These are phyloP conservation scores for Ceratoteleas bidentatus DNA, from an alignment of 1,140 invertebrate genomes.

Conservation along the genomic window DNA sequence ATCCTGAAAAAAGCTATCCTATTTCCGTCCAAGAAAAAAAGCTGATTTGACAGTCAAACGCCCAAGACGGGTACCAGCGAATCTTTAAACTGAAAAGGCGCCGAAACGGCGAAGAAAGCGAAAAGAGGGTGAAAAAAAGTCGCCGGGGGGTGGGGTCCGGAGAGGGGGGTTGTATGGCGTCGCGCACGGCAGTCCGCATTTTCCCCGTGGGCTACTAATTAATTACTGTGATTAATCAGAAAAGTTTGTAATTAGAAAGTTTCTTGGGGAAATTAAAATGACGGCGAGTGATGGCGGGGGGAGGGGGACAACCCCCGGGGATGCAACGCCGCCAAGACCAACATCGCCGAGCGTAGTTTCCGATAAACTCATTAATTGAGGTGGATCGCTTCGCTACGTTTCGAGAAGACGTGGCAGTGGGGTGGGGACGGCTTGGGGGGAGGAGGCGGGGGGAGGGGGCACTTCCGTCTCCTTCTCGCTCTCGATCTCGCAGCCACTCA, in stretches of 20 bases:
- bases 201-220: conserved; percentile 78
- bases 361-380: conserved; percentile 82
- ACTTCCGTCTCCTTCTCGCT: not conserved
- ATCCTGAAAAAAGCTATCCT: too few species aligned
- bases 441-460: conserved; percentile 10
- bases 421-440: too few species aligned
- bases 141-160: too few species aligned
- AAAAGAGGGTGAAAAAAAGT: conserved; percentile 27
- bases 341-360: conserved; percentile 71
- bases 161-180: conserved; percentile 54
- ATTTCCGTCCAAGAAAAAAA: too few species aligned
- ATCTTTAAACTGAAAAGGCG: too few species aligned
- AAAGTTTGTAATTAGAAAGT: conserved; percentile 83
- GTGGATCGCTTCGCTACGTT: conserved; percentile 74
- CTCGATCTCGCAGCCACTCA: conserved; percentile 26
- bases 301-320: conserved; percentile 65
- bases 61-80: too few species aligned
- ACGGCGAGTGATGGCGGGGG: conserved; percentile 76
- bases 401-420: conserved; percentile 48
- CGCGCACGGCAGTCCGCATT: conserved; percentile 68
- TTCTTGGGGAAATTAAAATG: conserved; percentile 82
- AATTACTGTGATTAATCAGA: conserved; percentile 83
- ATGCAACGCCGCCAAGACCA: conserved; percentile 65
- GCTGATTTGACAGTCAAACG: too few species aligned
- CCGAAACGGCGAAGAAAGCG: too few species aligned